Evolutionary conservation across 2,888 invertebrate species (phyloP), one percentile per base, ranked within the genome.

Genomic region (Eutolmus rufibarbis): DNA sequence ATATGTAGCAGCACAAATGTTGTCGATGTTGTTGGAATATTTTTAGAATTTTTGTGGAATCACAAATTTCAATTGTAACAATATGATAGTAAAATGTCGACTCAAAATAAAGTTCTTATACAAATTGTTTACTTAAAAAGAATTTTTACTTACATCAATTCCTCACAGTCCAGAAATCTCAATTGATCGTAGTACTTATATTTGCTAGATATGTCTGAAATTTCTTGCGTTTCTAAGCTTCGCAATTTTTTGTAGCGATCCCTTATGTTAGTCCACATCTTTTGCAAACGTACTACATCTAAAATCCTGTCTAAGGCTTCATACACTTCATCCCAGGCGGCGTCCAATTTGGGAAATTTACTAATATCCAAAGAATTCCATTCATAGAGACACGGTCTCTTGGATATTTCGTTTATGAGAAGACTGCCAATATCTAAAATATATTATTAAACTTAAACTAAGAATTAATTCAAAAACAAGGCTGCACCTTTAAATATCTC

Each of bases 181-280:
- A 89, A 78, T 51, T 89, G 85, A 12, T 89, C 74, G 51, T 88
- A 89, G 51, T 89, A 89, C 43, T 89, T 89, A 74, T 89, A 89
- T 28, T 88, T 88, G 4, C 66, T 86, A 5, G 86, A 16, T 14
- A 40, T 77, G 9, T 86, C 86, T 28, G 76, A 12, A 31, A 56
- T 8, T 0, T 78, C 89, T 5, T 88, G 86, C 5, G 86, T 79
- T 66, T 89, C 89, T 1, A 87, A 78, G 16, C 31, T 86, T 2
- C 88, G 88, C 56, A 89, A 81, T 57, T 88, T 89, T n/a, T 81
- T 88, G 85, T 89, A 89, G 0, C 89, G 88, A 19, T 89, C 89
- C 0, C 89, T 84, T 1, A 89, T 89, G 16, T 89, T 89, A 8
- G 87, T 89, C 89, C 89, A 89, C 16, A 89, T 89, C 37, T 89